These are phyloP conservation scores for Vireo altiloquus DNA, from an alignment of 2,113 vertebrate genomes.

Conservation along the genomic window DNA sequence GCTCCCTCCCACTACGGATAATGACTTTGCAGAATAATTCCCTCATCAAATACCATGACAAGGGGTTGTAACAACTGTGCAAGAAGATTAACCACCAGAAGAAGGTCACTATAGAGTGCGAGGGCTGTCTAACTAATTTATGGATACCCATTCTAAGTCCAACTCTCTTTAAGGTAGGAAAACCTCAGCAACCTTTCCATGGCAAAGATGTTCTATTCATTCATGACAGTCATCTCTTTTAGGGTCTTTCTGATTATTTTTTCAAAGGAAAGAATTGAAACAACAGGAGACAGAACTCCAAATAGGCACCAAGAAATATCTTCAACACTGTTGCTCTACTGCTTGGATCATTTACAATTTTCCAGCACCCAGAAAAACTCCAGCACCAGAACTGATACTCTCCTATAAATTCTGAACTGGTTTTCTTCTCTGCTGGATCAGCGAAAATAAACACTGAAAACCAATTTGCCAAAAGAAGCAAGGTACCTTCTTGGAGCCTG, in stretches of 20 bases:
- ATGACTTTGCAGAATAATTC: neutral
- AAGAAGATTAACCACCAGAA: neutral
- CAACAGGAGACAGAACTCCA: neutral
- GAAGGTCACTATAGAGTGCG: neutral
- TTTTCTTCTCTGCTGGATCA: neutral
- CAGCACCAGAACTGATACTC: too few species aligned
- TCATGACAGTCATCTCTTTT: neutral
- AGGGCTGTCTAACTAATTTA: neutral
- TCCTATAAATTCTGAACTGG: neutral
- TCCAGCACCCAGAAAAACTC: neutral
- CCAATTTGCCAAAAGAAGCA: neutral
- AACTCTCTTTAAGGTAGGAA: neutral
- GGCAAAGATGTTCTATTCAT: neutral
- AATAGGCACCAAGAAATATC: accelerated
- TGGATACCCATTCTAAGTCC: neutral
- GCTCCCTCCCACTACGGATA: neutral
- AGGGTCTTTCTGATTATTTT: neutral
- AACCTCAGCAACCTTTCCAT: neutral
- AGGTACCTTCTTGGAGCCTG: neutral
- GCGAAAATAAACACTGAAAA: neutral
- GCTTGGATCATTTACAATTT: neutral
- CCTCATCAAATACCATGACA: neutral
- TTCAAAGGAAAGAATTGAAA: neutral
- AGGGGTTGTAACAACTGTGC: neutral
- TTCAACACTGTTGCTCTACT: neutral